phyloP scores from a whole-genome alignment of 2,797 vertebrate genomes.

The Myotis planiceps region DNA sequence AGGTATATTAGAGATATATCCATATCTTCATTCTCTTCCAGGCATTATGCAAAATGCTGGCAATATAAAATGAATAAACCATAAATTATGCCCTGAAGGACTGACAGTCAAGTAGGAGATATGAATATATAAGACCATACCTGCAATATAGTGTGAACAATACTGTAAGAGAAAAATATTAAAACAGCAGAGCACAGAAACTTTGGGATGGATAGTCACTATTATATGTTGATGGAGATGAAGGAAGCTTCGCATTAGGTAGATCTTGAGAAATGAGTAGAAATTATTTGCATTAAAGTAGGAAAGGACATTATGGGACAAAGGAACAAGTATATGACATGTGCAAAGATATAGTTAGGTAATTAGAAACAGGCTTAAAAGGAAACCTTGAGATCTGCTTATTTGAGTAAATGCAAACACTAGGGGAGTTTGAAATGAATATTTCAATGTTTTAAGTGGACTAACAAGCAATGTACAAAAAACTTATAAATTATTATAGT shows the following conservation, averaged over 20 bases:
- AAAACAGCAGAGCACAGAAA: not conserved
- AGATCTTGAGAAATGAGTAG: not conserved
- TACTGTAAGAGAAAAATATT: not conserved
- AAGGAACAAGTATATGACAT: not conserved
- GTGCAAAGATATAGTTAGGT: not conserved
- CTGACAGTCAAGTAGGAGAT: not conserved
- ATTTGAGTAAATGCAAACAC: not conserved
- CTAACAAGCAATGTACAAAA: not conserved
- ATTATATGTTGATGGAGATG: not conserved
- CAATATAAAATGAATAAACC: not conserved
- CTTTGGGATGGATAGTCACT: not conserved
- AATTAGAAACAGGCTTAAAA: not conserved
- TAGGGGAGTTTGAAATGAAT: not conserved
- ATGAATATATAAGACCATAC: not conserved
- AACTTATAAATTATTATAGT: not conserved
- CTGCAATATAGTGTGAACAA: not conserved
- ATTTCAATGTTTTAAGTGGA: not conserved
- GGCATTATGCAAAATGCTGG: not conserved
- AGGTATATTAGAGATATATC: not conserved
- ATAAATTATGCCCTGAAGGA: not conserved
- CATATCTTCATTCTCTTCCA: not conserved
- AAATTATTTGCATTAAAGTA: not conserved
- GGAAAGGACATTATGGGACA: not conserved
- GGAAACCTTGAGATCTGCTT: not conserved
- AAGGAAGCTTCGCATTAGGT: not conserved